Percentiles rank a stretch among this genome's conserved stretches.
Conservation (phyloP, 2,888 invertebrate genomes). For the Nemotelus nigrinus region DNA sequence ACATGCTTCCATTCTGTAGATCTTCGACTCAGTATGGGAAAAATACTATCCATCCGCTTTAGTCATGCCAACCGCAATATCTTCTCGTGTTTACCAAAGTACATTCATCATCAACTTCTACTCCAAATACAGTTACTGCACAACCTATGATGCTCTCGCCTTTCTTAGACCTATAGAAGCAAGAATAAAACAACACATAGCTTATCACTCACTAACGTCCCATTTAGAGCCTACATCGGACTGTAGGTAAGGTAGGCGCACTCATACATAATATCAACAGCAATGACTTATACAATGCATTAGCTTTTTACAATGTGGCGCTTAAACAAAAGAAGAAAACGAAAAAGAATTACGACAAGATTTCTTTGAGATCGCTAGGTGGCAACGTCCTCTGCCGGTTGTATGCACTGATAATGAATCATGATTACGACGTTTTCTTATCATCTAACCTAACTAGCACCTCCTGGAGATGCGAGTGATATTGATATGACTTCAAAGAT, state of each 20-base stretch:
- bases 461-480: not conserved
- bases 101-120: not conserved
- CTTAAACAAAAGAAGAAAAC: conserved; percentile 5
- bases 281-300: no score
- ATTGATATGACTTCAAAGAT: not conserved
- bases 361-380: conserved; percentile 24
- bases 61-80: not conserved
- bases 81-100: not conserved
- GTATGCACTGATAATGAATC: conserved; percentile 17
- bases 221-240: no score
- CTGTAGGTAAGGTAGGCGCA: no score
- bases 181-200: no score
- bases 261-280: no score
- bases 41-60: no score
- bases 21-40: no score
- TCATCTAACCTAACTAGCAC: not conserved
- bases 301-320: not conserved
- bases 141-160: not conserved
- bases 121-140: conserved; percentile 27
- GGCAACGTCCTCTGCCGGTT: conserved; percentile 32
- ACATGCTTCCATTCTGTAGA: no score
- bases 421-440: conserved; percentile 13
- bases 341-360: conserved; percentile 1
- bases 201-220: no score
- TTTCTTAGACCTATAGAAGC: no score